phyloP scores from a whole-genome alignment of 2,113 vertebrate species.

The Otocyon megalotis region DNA sequence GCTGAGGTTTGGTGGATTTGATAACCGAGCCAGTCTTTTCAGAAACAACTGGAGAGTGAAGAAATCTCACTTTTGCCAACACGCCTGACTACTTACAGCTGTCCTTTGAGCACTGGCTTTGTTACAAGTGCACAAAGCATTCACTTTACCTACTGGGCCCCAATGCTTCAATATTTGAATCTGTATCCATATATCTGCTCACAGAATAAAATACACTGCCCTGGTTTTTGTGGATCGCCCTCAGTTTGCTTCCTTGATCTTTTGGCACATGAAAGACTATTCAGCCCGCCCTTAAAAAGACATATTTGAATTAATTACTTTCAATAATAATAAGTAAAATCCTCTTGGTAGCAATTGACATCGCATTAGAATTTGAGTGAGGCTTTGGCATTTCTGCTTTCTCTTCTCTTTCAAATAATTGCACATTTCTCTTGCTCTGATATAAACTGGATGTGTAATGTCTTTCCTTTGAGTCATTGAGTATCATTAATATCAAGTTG shows the following conservation, averaged over 20 bases:
- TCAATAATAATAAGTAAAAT: constrained; percentile 18
- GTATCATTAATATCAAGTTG: constrained; percentile 61
- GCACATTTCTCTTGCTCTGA: not conserved
- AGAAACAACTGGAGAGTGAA: not conserved
- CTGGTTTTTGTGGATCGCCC: not conserved
- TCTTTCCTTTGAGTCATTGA: constrained; percentile 25
- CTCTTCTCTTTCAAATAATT: not conserved
- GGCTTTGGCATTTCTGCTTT: constrained; percentile 14
- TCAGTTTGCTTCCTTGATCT: not conserved
- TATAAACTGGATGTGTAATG: not conserved
- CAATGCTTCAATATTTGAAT: not conserved
- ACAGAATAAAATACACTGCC: not conserved
- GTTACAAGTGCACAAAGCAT: not conserved
- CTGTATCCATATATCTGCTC: not conserved
- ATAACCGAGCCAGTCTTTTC: not conserved
- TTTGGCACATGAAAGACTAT: not conserved
- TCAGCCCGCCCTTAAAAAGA: not conserved
- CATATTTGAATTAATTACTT: constrained; percentile 2
- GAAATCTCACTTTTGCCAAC: not conserved
- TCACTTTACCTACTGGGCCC: not conserved
- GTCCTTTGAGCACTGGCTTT: not conserved
- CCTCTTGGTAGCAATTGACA: not conserved
- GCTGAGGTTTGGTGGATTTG: not conserved
- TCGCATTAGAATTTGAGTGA: constrained; percentile 28
- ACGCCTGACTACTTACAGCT: not conserved